Conservation (phyloP, 2,113 vertebrate species). For the Galbula dea region DNA sequence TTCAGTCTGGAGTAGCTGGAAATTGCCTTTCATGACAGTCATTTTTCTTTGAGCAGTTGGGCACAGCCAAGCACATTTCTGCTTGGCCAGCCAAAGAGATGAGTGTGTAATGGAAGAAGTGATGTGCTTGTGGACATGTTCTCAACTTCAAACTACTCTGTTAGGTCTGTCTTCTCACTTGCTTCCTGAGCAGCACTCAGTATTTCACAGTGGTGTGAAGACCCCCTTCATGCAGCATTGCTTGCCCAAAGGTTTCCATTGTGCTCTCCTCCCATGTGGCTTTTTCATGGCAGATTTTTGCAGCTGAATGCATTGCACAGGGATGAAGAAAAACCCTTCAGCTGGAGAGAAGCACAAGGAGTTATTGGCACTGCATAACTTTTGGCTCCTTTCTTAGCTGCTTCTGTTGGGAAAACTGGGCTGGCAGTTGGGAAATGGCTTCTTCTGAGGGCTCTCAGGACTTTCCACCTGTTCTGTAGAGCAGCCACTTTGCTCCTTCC, state of each 20-base stretch:
- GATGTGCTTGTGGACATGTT: neutral
- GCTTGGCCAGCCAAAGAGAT: neutral
- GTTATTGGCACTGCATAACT: neutral
- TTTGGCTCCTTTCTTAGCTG: neutral
- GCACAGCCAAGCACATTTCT: neutral
- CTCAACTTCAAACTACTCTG: neutral
- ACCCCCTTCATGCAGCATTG: neutral
- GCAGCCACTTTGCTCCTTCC: neutral
- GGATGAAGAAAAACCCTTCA: neutral
- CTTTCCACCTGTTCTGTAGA: neutral
- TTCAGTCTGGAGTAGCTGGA: neutral
- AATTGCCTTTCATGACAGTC: neutral
- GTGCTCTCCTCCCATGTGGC: rapidly evolving
- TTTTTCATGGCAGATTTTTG: neutral
- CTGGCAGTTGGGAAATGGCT: neutral
- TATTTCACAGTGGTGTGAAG: neutral
- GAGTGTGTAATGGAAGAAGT: conserved; percentile 38
- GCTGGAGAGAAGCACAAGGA: neutral
- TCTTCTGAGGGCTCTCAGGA: neutral
- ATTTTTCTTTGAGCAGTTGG: neutral
- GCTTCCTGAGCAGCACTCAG: neutral
- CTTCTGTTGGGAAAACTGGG: neutral
- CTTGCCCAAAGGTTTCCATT: neutral
- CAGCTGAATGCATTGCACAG: neutral
- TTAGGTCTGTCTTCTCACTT: neutral